These are phyloP conservation scores for Columba livia DNA, from an alignment of 2,113 vertebrate genomes.

Conservation along the genomic window DNA sequence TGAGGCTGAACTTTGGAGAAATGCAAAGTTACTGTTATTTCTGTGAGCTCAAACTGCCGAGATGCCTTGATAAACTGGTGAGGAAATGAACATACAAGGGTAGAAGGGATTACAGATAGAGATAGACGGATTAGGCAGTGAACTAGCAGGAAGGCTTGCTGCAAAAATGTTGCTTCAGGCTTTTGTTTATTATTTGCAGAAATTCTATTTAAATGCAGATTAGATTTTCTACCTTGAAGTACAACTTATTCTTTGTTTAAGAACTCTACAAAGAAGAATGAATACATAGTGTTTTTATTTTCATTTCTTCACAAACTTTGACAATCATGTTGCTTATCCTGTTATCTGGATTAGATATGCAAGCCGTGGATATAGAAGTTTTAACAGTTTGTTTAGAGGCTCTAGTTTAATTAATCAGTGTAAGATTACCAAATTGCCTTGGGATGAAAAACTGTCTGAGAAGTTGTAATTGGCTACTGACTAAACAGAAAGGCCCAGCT, in stretches of 20 bases:
- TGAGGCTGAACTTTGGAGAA: not conserved
- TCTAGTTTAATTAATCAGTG: constrained; percentile 39
- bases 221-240: constrained; percentile 58
- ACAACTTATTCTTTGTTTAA: constrained; percentile 48
- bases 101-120: constrained; percentile 49
- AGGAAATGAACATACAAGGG: constrained; percentile 48
- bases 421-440: constrained; percentile 8
- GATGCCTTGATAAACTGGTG: constrained; percentile 37
- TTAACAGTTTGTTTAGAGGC: constrained; percentile 8
- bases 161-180: constrained; percentile 63
- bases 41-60: not conserved
- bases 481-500: not conserved
- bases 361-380: not conserved
- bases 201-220: constrained; percentile 75
- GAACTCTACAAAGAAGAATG: constrained; percentile 5
- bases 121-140: constrained; percentile 54
- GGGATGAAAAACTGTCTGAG: not conserved
- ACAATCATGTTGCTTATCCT: constrained; percentile 6
- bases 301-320: constrained; percentile 24
- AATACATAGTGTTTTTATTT: constrained; percentile 9
- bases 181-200: constrained; percentile 69
- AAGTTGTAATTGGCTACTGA: constrained; percentile 9
- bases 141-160: constrained; percentile 36
- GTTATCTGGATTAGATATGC: constrained; percentile 47
- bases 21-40: not conserved